Evolutionary conservation across 2,797 vertebrate genomes (phyloP).

Genomic region (Spatula versicolor): DNA sequence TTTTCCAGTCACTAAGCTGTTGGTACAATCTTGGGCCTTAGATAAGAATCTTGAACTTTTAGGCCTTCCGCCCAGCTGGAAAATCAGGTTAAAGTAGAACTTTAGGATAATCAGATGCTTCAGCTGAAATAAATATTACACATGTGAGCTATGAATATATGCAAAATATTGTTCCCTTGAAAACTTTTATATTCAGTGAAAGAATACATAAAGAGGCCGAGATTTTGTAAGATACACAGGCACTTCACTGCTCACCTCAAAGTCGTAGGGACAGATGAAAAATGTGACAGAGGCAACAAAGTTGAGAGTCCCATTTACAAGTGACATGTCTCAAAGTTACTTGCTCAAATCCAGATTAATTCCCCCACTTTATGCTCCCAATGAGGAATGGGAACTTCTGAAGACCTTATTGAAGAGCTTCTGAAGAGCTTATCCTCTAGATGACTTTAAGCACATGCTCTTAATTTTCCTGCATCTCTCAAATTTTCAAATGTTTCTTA

Average conservation of each 20-base stretch:
- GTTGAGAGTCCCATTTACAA: not conserved
- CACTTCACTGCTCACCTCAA: not conserved
- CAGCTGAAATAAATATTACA: not conserved
- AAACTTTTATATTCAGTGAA: not conserved
- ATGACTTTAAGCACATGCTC: not conserved
- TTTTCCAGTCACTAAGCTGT: not conserved
- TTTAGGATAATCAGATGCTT: not conserved
- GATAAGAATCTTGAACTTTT: not conserved
- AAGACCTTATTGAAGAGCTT: not conserved
- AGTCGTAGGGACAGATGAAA: not conserved
- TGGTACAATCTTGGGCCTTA: not conserved
- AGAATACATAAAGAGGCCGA: not conserved
- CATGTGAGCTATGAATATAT: not conserved
- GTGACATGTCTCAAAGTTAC: not conserved
- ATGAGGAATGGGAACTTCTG: not conserved
- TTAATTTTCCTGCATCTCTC: not conserved
- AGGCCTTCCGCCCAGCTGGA: not conserved
- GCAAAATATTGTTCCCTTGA: not conserved
- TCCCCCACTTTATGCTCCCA: not conserved
- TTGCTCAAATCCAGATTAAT: not conserved
- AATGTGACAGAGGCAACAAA: not conserved
- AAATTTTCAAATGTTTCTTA: not conserved
- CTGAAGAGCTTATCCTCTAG: not conserved
- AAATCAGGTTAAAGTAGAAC: conserved; percentile 2
- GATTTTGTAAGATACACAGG: not conserved